Base-by-base conservation (phyloP, 2,797 vertebrate species). In the Salmo trutta region DNA sequence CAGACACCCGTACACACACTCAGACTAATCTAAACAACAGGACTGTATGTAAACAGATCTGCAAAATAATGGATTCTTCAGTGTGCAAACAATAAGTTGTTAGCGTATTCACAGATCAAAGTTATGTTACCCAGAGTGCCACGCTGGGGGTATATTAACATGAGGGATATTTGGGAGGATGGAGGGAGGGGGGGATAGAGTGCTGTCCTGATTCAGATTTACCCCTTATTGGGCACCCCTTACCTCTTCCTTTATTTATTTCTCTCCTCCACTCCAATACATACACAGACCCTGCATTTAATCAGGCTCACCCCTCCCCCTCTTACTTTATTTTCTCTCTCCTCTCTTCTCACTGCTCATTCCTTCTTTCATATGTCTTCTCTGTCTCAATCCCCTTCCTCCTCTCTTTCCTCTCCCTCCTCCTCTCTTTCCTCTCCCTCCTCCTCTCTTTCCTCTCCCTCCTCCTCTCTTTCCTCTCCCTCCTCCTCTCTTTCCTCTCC, bases 11-110 rank as follows among this genome's bases (percentile, higher is more conserved):
- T 27, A 66, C 27, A 52, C 33, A 59, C 64, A 78, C 84, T 69
- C 66, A 79, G 83, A 81, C 82, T 90, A 92, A 93, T 93, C 86
- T 91, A 91, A 94, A 93, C 88, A 88, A 87, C 85, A 79, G 85
- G 84, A 84, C 88, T 90, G 88, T 90, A 91, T 90, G 88, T 7
- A 92, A 93, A 93, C 88, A 93, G 89, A 92, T 91, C 86, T 75
- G 83, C 87, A 67, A 91, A 92, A 92, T 93, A 93, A 93, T 93
- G 89, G 91, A 92, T 92, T 93, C 90, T 94, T 93, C 92, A 84
- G 90, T 92, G 90, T 91, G 91, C 91, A 94, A 93, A 94, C 91
- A 93, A 92, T 95, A 92, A 92, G 92, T 90, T 93, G 85, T 93
- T 87, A 89, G 88, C 89, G 87, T 94, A 94, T 94, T 91, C 91